phyloP scores from a whole-genome alignment of 2,797 vertebrate genomes.

The Numenius phaeopus region DNA sequence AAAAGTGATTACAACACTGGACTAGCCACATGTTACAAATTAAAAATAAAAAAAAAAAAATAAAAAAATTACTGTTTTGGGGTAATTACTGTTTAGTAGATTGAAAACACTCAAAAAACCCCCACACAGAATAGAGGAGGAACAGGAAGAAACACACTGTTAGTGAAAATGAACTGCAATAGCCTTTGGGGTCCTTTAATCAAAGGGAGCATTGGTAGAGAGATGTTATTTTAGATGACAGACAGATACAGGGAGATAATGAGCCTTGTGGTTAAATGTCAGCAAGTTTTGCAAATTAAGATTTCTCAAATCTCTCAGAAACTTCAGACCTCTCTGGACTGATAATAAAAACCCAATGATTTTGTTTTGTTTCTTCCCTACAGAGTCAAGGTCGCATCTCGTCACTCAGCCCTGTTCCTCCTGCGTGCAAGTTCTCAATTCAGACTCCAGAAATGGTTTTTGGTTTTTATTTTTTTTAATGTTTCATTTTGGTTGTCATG shows the following conservation, averaged over 20 bases:
- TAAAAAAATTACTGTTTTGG: background rate
- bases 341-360: background rate
- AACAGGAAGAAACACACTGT: background rate
- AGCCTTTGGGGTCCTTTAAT: background rate
- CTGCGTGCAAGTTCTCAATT: background rate
- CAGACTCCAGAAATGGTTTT: background rate
- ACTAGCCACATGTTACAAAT: background rate
- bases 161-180: background rate
- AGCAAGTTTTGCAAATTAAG: background rate
- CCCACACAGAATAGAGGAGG: background rate
- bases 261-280: background rate
- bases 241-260: background rate
- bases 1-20: background rate
- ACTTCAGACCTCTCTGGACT: background rate
- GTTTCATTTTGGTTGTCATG: background rate
- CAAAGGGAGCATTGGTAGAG: background rate
- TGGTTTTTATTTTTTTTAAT: no score
- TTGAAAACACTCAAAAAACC: background rate
- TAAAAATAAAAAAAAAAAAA: background rate
- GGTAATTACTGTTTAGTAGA: background rate
- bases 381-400: background rate
- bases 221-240: background rate
- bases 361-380: background rate
- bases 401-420: background rate
- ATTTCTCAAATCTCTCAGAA: constrained; percentile 15